Conservation (phyloP, 2,113 vertebrate genomes). For the Potamarius usumacintae region DNA sequence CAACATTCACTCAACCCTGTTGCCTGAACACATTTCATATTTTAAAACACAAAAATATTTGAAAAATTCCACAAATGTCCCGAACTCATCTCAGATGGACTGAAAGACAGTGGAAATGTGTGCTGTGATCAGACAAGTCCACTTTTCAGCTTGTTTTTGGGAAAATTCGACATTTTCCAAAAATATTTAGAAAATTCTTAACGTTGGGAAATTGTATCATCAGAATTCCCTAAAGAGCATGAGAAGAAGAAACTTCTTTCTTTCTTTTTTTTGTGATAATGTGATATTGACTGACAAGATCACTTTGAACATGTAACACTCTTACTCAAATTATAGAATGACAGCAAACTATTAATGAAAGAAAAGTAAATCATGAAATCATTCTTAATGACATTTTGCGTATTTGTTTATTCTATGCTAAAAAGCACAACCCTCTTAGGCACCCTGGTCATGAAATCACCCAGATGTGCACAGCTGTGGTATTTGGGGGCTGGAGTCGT, state of each 20-base stretch:
- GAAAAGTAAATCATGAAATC: not conserved
- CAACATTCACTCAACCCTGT: not conserved
- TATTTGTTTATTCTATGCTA: not conserved
- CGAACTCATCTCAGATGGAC: too few relatives aligned
- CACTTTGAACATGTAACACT: not conserved
- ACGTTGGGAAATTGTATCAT: too few relatives aligned
- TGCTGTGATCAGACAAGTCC: too few relatives aligned
- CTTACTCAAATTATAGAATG: not conserved
- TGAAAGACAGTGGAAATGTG: too few relatives aligned
- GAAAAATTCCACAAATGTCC: too few relatives aligned
- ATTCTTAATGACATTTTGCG: not conserved
- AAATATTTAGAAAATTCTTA: not conserved
- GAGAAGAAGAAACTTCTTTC: not conserved
- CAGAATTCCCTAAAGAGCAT: not conserved
- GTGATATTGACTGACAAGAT: not conserved
- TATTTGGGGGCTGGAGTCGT: not conserved
- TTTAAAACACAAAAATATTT: not conserved
- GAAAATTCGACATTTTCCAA: not conserved
- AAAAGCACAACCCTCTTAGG: not conserved
- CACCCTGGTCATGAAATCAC: not conserved
- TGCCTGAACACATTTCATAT: not conserved
- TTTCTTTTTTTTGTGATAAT: not conserved
- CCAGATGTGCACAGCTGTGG: not conserved
- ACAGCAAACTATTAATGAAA: not conserved
- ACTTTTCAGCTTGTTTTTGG: too few relatives aligned